Conservation (phyloP, 1,140 invertebrate genomes). For the Alviniconcha marisindica region DNA sequence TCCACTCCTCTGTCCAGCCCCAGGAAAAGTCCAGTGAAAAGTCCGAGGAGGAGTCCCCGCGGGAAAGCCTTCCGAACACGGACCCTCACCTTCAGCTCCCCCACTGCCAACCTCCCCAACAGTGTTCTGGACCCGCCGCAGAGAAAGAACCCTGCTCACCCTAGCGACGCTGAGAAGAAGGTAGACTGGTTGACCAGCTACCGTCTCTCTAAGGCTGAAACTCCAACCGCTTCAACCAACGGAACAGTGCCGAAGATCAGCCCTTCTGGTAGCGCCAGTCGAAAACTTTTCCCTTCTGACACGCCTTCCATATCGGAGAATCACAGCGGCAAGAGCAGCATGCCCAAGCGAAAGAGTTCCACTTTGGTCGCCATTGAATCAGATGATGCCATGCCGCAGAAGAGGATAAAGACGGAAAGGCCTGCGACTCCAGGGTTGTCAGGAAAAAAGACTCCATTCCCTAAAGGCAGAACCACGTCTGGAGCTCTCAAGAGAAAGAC, state of each 20-base stretch:
- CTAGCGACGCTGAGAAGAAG: neutral
- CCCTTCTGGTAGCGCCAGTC: neutral
- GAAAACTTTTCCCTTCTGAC: neutral
- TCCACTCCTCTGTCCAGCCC: neutral
- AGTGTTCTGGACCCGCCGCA: conserved; percentile 3
- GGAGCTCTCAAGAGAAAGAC: neutral
- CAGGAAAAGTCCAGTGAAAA: neutral
- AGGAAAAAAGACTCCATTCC: neutral
- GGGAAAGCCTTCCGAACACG: neutral
- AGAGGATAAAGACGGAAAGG: neutral
- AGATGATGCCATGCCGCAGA: neutral
- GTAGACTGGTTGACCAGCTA: conserved; percentile 28
- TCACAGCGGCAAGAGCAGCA: neutral
- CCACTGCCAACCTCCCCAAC: conserved; percentile 21
- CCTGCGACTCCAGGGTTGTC: neutral
- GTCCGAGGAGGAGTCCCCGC: neutral
- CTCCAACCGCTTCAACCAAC: neutral
- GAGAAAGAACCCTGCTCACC: neutral
- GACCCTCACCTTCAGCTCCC: neutral
- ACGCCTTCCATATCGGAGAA: neutral
- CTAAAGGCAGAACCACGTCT: neutral
- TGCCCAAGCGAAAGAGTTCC: neutral
- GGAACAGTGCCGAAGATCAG: neutral
- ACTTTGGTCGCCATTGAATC: neutral
- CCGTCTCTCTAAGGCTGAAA: neutral